phyloP scores from a whole-genome alignment of 2,888 invertebrate species.

The Acheta domesticus region DNA sequence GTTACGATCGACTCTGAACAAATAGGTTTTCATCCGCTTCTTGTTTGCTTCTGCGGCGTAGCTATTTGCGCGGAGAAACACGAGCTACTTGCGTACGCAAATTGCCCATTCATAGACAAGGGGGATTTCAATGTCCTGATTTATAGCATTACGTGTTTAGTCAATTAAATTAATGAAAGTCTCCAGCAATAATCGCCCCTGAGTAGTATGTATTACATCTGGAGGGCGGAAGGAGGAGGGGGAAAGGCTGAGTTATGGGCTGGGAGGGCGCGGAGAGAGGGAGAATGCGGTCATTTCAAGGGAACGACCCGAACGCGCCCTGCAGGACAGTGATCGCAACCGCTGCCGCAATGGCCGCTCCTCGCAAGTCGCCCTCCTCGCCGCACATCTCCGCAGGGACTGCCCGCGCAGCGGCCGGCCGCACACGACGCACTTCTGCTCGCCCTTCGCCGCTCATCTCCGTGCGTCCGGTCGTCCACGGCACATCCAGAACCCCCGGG shows the following conservation, averaged over 20 bases:
- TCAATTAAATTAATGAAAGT: background rate
- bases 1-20: background rate
- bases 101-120: background rate
- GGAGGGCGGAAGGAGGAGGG: background rate
- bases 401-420: background rate
- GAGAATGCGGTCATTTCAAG: too few relatives aligned
- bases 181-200: background rate
- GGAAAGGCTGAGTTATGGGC: too few relatives aligned
- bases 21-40: constrained; percentile 18
- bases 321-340: too few relatives aligned
- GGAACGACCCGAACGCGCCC: too few relatives aligned
- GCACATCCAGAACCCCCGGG: too few relatives aligned
- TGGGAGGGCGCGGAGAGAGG: too few relatives aligned
- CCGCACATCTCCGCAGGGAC: background rate
- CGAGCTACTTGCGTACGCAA: background rate
- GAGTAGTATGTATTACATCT: background rate
- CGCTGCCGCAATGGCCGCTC: background rate
- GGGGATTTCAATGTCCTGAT: background rate
- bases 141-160: constrained; percentile 18
- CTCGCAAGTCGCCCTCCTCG: background rate
- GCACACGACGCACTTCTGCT: background rate
- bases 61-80: background rate
- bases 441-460: background rate
- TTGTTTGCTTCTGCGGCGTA: background rate
- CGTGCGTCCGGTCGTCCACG: background rate